Evolutionary conservation across 2,797 vertebrate species (phyloP).

Genomic region (Molossus alvarezi): DNA sequence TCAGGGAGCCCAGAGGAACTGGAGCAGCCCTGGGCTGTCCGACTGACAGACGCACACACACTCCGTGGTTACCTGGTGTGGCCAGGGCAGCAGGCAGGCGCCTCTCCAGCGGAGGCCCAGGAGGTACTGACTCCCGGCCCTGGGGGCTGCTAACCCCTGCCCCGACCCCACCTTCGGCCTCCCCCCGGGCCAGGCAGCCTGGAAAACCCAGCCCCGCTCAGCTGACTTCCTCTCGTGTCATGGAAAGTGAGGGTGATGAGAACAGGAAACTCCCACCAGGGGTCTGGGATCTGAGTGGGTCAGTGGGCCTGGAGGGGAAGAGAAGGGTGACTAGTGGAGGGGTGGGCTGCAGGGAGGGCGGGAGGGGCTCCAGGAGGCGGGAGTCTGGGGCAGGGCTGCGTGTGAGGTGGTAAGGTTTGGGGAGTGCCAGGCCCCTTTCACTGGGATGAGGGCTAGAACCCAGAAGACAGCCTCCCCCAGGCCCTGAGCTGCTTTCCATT

Average conservation of each 20-base stretch:
- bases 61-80: constrained; percentile 72
- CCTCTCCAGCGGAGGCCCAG: neutral
- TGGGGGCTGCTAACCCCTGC: constrained; percentile 50
- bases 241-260: constrained; percentile 81
- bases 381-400: neutral
- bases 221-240: constrained; percentile 87
- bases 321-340: neutral
- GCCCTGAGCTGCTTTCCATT: neutral
- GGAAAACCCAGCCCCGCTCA: constrained; percentile 78
- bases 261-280: constrained; percentile 80
- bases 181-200: constrained; percentile 3
- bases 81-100: neutral
- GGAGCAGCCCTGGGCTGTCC: neutral
- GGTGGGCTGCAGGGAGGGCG: too few species aligned
- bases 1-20: neutral
- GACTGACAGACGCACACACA: neutral
- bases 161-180: constrained; percentile 9
- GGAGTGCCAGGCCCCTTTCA: neutral
- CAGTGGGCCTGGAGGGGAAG: neutral
- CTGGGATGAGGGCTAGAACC: neutral
- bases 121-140: constrained; percentile 47
- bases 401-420: neutral
- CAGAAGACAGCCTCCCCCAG: neutral
- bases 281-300: constrained; percentile 61
- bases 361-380: neutral